Evolutionary conservation across 2,888 invertebrate genomes (phyloP).

Genomic region (Dimorphilus gyrociliatus): DNA sequence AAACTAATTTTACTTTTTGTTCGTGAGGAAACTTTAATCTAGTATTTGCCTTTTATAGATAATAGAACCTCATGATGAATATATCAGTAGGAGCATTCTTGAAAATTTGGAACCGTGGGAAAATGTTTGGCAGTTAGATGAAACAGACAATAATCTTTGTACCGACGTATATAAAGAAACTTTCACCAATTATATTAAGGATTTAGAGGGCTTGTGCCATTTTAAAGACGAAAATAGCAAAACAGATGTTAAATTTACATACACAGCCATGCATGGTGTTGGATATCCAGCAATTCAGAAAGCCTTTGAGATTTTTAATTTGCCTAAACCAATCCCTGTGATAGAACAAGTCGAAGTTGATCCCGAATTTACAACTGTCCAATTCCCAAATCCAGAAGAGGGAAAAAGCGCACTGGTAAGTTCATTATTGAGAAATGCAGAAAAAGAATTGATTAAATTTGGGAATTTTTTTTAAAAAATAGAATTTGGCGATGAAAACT

Average conservation of each 20-base stretch:
- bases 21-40: background rate
- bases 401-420: conserved; percentile 55
- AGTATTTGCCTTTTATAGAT: conserved; percentile 54
- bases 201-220: conserved; percentile 14
- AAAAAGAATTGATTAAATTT: no score
- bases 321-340: conserved; percentile 41
- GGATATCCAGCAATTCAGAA: conserved; percentile 60
- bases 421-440: conserved; percentile 1
- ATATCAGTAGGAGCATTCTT: conserved; percentile 60
- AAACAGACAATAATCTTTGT: conserved; percentile 43
- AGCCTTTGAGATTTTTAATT: conserved; percentile 56
- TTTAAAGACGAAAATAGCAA: conserved; percentile 19
- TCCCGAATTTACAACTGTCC: conserved; percentile 91
- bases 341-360: conserved; percentile 56
- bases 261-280: conserved; percentile 96
- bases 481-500: conserved; percentile 54
- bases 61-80: conserved; percentile 71
- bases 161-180: conserved; percentile 55
- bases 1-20: conserved; percentile 4
- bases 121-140: conserved; percentile 56
- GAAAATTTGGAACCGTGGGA: conserved; percentile 58
- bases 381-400: conserved; percentile 96
- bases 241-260: conserved; percentile 52
- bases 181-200: conserved; percentile 49
- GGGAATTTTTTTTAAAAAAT: conserved; percentile 10